Evolutionary conservation across 2,888 invertebrate species (phyloP).

Genomic region (Drosophila cracens): DNA sequence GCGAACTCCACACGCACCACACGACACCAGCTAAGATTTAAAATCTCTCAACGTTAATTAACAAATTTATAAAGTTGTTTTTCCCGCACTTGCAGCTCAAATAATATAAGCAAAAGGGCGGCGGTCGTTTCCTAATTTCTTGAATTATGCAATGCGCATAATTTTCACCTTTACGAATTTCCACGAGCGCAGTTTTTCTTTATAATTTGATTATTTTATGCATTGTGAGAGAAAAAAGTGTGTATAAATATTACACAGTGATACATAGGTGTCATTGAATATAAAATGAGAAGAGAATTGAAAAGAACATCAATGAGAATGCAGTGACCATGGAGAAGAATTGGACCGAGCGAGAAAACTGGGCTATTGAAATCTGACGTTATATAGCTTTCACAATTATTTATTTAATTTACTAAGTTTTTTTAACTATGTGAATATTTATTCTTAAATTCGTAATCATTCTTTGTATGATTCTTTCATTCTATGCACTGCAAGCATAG

Average conservation of each 20-base stretch:
- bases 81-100: conserved; percentile 32
- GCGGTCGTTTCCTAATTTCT: conserved; percentile 39
- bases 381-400: conserved; percentile 5
- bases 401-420: not conserved
- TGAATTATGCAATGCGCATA: conserved; percentile 70
- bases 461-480: not conserved
- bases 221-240: not conserved
- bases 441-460: not conserved
- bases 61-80: conserved; percentile 31
- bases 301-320: not conserved
- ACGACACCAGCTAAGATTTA: conserved; percentile 29
- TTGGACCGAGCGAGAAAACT: conserved; percentile 10
- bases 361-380: not conserved
- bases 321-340: conserved; percentile 2
- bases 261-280: not conserved
- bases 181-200: conserved; percentile 24
- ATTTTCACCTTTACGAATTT: conserved; percentile 42
- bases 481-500: not conserved
- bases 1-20: conserved; percentile 57
- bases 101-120: conserved; percentile 54
- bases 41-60: conserved; percentile 59
- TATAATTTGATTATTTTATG: conserved; percentile 36
- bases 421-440: not conserved
- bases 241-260: not conserved
- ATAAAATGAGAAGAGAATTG: not conserved